Conservation (phyloP, 2,888 invertebrate species). For the Isotomurus palustris region DNA sequence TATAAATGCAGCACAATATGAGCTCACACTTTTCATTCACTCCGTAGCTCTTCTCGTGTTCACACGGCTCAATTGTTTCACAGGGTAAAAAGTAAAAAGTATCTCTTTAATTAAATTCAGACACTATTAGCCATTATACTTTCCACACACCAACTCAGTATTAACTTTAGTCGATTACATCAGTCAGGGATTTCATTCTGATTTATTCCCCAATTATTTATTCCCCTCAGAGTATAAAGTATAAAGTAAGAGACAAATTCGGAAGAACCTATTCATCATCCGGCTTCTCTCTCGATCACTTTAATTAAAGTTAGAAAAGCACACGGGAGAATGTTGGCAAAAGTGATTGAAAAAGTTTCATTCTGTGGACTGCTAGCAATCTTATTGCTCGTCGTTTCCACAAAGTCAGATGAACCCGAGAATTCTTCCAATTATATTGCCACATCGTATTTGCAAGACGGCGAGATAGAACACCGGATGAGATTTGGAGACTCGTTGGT, state of each 20-base stretch:
- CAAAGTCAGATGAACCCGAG: slow-evolving; percentile 2
- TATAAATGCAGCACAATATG: no score
- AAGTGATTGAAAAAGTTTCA: neutral
- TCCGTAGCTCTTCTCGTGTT: no score
- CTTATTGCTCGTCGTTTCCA: neutral
- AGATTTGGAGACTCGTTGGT: slow-evolving; percentile 62
- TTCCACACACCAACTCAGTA: no score
- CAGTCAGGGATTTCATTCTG: no score
- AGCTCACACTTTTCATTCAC: no score
- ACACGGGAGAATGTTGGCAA: neutral
- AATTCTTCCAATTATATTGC: slow-evolving; percentile 58
- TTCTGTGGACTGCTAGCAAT: neutral
- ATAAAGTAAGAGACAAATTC: neutral
- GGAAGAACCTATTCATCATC: neutral
- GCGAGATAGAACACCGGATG: slow-evolving; percentile 64
- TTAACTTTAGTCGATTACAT: no score
- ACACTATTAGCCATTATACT: no score
- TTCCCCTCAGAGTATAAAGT: neutral
- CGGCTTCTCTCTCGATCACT: neutral
- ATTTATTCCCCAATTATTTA: no score
- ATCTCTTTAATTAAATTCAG: no score
- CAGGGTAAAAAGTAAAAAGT: no score
- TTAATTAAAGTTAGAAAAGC: no score
- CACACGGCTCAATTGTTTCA: no score
- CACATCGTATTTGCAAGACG: slow-evolving; percentile 63